A percentile compares a stretch with the other conserved stretches of the same genome.
Evolutionary conservation across 2,113 vertebrate species (phyloP).

Genomic region (Formicarius rufipectus): DNA sequence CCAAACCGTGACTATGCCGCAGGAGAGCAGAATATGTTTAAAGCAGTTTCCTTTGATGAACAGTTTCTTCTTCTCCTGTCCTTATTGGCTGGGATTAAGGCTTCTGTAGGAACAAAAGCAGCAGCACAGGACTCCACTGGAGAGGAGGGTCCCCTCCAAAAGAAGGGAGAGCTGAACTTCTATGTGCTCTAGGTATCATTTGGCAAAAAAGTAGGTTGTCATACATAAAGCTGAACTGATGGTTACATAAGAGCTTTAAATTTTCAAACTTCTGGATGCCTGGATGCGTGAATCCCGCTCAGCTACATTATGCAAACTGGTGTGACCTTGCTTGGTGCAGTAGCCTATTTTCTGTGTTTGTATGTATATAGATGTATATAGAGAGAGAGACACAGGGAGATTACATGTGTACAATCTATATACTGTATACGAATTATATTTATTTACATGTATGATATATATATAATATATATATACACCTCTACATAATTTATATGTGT

Average conservation of each 20-base stretch:
- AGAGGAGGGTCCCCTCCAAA: not conserved
- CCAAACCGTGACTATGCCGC: conserved; percentile 3
- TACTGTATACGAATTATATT: not conserved
- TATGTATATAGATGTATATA: fast-evolving
- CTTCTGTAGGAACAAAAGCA: not conserved
- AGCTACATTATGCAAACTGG: not conserved
- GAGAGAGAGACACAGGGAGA: not conserved
- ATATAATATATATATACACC: too few species aligned
- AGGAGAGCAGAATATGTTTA: conserved; percentile 10
- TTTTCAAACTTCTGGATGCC: not conserved
- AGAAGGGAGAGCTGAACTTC: not conserved
- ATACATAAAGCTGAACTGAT: not conserved
- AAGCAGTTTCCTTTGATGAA: conserved; percentile 29
- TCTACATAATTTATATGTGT: not conserved
- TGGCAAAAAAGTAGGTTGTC: not conserved
- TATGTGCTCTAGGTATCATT: not conserved
- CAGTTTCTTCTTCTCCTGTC: not conserved
- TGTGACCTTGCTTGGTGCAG: not conserved
- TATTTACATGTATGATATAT: not conserved
- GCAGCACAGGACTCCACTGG: not conserved
- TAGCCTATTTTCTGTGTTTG: not conserved
- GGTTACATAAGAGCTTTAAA: not conserved
- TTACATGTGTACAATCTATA: not conserved
- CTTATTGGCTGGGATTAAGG: not conserved
- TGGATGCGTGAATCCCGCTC: not conserved